Conservation (phyloP, 2,888 invertebrate species). For the Tortricodes alternella region DNA sequence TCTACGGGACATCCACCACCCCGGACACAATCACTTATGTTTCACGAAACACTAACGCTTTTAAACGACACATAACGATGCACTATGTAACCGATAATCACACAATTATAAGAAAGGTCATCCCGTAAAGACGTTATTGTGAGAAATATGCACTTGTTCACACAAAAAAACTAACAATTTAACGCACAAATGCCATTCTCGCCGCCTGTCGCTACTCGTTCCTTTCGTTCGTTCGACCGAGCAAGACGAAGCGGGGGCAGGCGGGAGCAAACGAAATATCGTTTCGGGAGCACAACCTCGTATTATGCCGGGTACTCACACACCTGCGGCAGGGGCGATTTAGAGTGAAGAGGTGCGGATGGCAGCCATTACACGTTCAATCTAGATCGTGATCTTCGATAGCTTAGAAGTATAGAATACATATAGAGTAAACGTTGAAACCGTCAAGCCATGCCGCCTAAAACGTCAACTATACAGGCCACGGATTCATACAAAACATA, state of each 20-base stretch:
- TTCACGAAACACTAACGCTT: conserved; percentile 58
- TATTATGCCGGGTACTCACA: too few species aligned
- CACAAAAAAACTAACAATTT: conserved; percentile 73
- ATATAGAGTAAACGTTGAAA: too few species aligned
- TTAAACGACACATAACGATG: conserved; percentile 58
- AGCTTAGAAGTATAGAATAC: too few species aligned
- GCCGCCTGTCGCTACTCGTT: conserved; percentile 41
- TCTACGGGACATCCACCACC: conserved; percentile 65
- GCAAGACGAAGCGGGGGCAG: conserved; percentile 47
- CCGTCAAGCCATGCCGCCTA: too few species aligned
- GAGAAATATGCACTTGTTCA: conserved; percentile 70
- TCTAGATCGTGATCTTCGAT: too few species aligned
- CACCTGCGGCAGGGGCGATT: too few species aligned
- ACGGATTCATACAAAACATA: too few species aligned
- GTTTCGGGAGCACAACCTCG: conserved; percentile 34
- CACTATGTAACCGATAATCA: conserved; percentile 47
- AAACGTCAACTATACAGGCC: too few species aligned
- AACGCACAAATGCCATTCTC: conserved; percentile 73
- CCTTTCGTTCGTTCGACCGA: conserved; percentile 55
- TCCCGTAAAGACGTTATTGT: conserved; percentile 52
- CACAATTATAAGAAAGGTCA: conserved; percentile 51
- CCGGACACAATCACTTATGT: conserved; percentile 65
- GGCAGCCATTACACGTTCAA: too few species aligned
- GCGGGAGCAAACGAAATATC: conserved; percentile 45
- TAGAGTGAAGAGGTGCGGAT: too few species aligned